A percentile compares a stretch with the other conserved stretches of the same genome.
phyloP scores from a whole-genome alignment of 1,140 invertebrate species.

The Popillia japonica region DNA sequence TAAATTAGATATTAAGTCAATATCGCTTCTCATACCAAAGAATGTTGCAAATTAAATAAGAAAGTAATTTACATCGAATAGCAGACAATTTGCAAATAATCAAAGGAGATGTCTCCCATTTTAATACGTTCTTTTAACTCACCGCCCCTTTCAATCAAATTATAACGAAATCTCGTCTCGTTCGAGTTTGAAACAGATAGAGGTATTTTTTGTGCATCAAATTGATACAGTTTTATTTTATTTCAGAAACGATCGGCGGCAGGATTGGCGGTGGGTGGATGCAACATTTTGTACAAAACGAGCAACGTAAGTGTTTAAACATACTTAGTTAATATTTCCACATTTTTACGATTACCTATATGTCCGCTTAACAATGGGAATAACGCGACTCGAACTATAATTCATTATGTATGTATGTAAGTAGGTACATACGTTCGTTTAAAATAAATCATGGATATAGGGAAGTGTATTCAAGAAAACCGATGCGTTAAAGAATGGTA shows the following conservation, averaged over 20 bases:
- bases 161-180: no score
- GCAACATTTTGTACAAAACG: not conserved
- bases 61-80: not conserved
- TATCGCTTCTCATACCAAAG: not conserved
- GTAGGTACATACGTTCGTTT: no score
- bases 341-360: not conserved
- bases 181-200: no score
- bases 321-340: not conserved
- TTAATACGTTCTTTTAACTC: not conserved
- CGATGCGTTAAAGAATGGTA: not conserved
- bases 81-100: not conserved
- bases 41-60: not conserved
- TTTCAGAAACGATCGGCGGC: no score
- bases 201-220: no score
- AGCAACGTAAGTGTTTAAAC: not conserved
- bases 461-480: not conserved
- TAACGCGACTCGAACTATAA: no score
- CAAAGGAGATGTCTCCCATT: not conserved
- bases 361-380: not conserved
- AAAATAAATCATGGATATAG: not conserved
- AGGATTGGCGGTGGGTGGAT: no score
- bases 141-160: no score
- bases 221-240: no score
- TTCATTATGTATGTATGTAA: no score
- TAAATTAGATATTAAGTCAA: no score